Percentiles rank a stretch among this genome's conserved stretches.
Evolutionary conservation across 2,888 invertebrate genomes (phyloP).

Genomic region (Phengaris arion): DNA sequence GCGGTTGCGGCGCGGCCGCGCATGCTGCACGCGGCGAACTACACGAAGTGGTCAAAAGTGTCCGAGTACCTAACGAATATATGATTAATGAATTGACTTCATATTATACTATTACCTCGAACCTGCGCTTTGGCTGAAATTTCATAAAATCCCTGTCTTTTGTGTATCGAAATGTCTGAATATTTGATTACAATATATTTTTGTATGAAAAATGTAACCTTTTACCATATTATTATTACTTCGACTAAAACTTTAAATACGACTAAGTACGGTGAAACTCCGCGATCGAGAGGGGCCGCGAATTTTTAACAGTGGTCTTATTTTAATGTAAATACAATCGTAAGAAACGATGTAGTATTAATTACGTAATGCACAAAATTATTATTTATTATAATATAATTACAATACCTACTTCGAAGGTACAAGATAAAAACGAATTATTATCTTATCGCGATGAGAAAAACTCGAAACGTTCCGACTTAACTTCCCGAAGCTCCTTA

Average conservation of each 20-base stretch:
- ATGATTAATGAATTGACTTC: constrained; percentile 79
- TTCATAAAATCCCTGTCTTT: constrained; percentile 75
- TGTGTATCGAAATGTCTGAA: constrained; percentile 72
- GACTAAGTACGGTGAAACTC: constrained; percentile 74
- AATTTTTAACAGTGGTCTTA: constrained; percentile 75
- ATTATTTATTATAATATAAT: constrained; percentile 78
- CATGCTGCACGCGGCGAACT: constrained; percentile 55
- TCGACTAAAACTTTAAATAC: constrained; percentile 73
- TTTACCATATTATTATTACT: constrained; percentile 59
- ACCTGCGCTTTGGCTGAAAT: constrained; percentile 75
- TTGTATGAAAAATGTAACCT: constrained; percentile 62
- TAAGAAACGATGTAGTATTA: constrained; percentile 78
- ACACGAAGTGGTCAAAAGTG: constrained; percentile 67
- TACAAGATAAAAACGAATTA: constrained; percentile 77
- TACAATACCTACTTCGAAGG: constrained; percentile 79
- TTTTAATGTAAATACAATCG: constrained; percentile 76
- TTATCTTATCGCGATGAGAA: constrained; percentile 78
- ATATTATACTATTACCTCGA: constrained; percentile 77
- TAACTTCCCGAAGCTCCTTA: constrained; percentile 70
- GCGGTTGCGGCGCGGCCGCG: constrained; percentile 42
- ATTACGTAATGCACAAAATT: constrained; percentile 79
- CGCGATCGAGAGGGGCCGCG: constrained; percentile 60
- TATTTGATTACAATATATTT: constrained; percentile 57
- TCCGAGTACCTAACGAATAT: constrained; percentile 75
- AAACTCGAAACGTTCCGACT: constrained; percentile 75